These are phyloP conservation scores for Sebastes umbrosus DNA, from an alignment of 2,797 vertebrate species.

Conservation along the genomic window DNA sequence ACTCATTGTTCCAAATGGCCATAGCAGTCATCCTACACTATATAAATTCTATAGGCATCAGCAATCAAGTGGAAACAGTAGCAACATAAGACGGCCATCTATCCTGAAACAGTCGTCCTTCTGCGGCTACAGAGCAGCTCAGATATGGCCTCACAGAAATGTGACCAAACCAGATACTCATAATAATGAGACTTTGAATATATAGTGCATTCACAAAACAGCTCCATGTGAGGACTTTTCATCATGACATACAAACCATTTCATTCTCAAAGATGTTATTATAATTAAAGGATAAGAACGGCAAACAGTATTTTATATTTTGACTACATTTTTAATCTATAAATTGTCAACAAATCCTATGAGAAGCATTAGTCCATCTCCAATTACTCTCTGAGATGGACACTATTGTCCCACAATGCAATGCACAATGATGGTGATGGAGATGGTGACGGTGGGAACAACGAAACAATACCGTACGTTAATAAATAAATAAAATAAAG, in stretches of 20 bases:
- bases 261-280: not conserved
- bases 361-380: not conserved
- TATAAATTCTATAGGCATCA: constrained; percentile 48
- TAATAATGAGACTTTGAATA: not conserved
- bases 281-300: not conserved
- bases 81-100: constrained; percentile 38
- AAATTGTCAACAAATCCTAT: not conserved
- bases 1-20: constrained; percentile 45
- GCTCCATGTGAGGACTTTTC: no score
- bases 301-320: not conserved
- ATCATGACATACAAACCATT: not conserved
- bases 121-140: constrained; percentile 10
- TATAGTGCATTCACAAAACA: not conserved
- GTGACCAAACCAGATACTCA: not conserved
- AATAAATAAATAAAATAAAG: not conserved
- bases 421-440: not conserved
- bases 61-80: constrained; percentile 63
- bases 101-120: constrained; percentile 19
- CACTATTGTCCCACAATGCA: no score
- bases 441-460: not conserved
- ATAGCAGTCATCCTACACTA: constrained; percentile 43
- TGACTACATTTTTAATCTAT: not conserved
- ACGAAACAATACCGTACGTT: not conserved
- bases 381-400: no score
- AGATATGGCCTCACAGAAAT: not conserved